These are phyloP conservation scores for Scaptomyza graminum DNA, from an alignment of 1,140 invertebrate species.

Conservation along the genomic window DNA sequence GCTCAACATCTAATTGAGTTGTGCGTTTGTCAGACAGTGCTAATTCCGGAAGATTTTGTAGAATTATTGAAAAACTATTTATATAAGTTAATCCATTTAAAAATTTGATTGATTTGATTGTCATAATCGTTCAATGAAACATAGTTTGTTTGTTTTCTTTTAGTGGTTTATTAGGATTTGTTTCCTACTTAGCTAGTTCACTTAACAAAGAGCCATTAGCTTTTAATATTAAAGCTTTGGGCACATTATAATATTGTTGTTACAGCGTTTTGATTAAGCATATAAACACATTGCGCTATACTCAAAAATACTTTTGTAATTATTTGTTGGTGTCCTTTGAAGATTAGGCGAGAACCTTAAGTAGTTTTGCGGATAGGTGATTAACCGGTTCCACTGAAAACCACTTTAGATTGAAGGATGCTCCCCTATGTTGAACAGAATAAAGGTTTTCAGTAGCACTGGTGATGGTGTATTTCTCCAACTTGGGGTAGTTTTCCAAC, in stretches of 20 bases:
- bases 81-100: no score
- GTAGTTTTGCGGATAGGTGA: constrained; percentile 56
- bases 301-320: background rate
- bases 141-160: background rate
- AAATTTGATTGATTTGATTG: no score
- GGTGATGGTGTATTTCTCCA: constrained; percentile 16
- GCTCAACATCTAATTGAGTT: background rate
- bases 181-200: background rate
- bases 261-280: background rate
- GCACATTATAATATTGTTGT: background rate
- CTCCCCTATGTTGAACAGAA: background rate
- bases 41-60: background rate
- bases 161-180: constrained; percentile 4
- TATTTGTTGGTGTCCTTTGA: background rate
- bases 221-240: constrained; percentile 6
- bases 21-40: no score
- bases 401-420: background rate
- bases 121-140: background rate
- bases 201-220: background rate
- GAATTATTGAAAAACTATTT: background rate
- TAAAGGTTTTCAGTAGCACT: background rate
- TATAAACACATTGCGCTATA: background rate
- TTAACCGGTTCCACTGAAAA: constrained; percentile 53
- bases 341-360: constrained; percentile 59
- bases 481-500: constrained; percentile 4